Percentiles rank a stretch among this genome's conserved stretches.
These are phyloP conservation scores for Eristalis intricaria DNA, from an alignment of 2,888 invertebrate genomes.

Conservation along the genomic window DNA sequence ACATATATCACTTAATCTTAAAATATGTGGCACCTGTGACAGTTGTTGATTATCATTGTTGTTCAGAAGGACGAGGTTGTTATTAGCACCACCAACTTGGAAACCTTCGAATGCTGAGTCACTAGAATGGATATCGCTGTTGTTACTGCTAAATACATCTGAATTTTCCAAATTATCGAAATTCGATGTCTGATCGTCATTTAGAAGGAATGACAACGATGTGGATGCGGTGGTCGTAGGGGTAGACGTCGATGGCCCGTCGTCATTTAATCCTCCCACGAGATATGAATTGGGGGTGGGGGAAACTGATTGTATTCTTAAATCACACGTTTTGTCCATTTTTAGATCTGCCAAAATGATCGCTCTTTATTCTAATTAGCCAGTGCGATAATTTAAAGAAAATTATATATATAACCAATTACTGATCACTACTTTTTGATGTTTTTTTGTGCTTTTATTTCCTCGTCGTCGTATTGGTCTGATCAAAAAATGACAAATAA, in stretches of 20 bases:
- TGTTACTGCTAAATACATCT: conserved; percentile 63
- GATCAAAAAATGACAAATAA: conserved; percentile 67
- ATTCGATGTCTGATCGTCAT: conserved; percentile 55
- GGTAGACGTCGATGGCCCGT: conserved; percentile 24
- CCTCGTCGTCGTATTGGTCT: conserved; percentile 29
- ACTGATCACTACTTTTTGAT: conserved; percentile 38
- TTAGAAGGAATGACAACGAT: conserved; percentile 46
- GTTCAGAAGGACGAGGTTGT: conserved; percentile 32
- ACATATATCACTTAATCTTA: conserved; percentile 66
- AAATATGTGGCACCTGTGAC: conserved; percentile 71
- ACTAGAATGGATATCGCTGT: conserved; percentile 62
- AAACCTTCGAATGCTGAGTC: conserved; percentile 64
- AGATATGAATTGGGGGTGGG: conserved; percentile 53
- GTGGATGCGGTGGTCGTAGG: conserved; percentile 5
- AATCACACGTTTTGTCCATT: conserved; percentile 57
- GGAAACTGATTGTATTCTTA: conserved; percentile 45
- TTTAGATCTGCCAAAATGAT: conserved; percentile 28
- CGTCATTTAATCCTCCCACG: conserved; percentile 61
- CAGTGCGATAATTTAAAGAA: conserved; percentile 5
- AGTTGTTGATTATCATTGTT: conserved; percentile 57
- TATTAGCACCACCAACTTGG: conserved; percentile 41
- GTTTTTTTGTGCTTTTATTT: conserved; percentile 18
- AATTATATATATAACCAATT: conserved; percentile 13
- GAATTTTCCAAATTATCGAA: conserved; percentile 62
- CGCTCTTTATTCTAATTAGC: not conserved